A percentile compares a stretch with the other conserved stretches of the same genome.
Evolutionary conservation across 2,797 vertebrate species (phyloP).

Genomic region (Pteropus rufus): DNA sequence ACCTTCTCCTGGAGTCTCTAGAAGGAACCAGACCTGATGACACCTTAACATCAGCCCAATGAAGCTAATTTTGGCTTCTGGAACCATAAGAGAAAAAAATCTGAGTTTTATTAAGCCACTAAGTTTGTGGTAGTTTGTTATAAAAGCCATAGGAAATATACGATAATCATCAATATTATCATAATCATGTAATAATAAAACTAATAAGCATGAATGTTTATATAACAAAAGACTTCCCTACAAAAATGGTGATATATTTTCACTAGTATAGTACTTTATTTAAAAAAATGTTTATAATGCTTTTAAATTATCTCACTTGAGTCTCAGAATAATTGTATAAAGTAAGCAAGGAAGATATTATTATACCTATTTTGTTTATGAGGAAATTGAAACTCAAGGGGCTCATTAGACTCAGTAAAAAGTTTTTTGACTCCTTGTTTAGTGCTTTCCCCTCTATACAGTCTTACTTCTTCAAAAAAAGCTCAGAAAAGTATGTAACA

Average conservation of each 20-base stretch:
- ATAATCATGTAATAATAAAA: not conserved
- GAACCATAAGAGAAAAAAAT: not conserved
- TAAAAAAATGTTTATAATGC: not conserved
- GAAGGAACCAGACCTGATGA: not conserved
- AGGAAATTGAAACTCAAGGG: not conserved
- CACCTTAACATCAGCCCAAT: not conserved
- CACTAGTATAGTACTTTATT: not conserved
- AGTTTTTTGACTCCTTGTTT: not conserved
- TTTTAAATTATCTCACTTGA: not conserved
- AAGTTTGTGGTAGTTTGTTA: not conserved
- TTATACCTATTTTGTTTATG: not conserved
- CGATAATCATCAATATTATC: not conserved
- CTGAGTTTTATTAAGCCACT: not conserved
- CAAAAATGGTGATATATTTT: not conserved
- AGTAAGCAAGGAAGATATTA: not conserved
- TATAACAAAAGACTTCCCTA: not conserved
- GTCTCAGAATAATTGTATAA: not conserved
- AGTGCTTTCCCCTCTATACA: not conserved
- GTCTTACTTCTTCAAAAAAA: not conserved
- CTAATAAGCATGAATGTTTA: not conserved
- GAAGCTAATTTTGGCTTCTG: not conserved
- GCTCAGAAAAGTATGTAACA: not conserved
- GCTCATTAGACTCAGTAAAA: not conserved
- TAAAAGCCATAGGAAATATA: not conserved
- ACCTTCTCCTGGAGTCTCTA: not conserved